Evolutionary conservation across 2,888 invertebrate species (phyloP), one percentile per base, ranked within the genome.

Genomic region (Cheilosia scutellata): DNA sequence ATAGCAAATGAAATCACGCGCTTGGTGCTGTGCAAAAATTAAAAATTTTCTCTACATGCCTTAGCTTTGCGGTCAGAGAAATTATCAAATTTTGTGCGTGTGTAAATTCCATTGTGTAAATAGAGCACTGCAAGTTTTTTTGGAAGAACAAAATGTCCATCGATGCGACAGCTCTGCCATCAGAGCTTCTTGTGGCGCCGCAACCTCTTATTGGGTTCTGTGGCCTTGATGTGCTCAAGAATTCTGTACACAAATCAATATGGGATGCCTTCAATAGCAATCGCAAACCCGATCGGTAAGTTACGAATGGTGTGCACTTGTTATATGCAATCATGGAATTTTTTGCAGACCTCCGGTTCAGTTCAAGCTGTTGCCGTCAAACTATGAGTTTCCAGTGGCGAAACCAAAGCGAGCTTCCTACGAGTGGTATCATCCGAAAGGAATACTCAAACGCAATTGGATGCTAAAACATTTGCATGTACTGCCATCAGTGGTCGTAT

Each of bases 381-480:
- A 96, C 40, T 96, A 97, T 92, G 97, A 97, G 89, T 98, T 98
- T 92, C 98, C 98, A 5, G 95, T 96, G 37, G 95, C 96, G 6
- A 97, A 97, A 91, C 96, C 96, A 5, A 97, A 97, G 93, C 94
- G 97, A 88, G 96, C 96, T 90, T 96, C 97, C 0, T 98, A 98
- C 92, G 98, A 98, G 90, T 98, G 97, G 97, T 98, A 98, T 92
- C 96, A 97, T 88, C 98, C 98, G 0, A 97, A 97, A 92, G 99
- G 99, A 11, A 96, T 99, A 87, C 93, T 99, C 6, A 98, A 99
- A 91, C 95, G 96, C 53, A 97, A 97, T 90, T 99, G 99, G 99
- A 96, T 99, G 94, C 94, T 95, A 65, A 99, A 99, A 92, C 98
- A 99, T 90, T 94, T 98, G 44, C 95, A 96, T 88, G 94, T 96